Evolutionary conservation across 1,140 invertebrate species (phyloP), one percentile per base, ranked within the genome.

Genomic region (Megalopta genalis): DNA sequence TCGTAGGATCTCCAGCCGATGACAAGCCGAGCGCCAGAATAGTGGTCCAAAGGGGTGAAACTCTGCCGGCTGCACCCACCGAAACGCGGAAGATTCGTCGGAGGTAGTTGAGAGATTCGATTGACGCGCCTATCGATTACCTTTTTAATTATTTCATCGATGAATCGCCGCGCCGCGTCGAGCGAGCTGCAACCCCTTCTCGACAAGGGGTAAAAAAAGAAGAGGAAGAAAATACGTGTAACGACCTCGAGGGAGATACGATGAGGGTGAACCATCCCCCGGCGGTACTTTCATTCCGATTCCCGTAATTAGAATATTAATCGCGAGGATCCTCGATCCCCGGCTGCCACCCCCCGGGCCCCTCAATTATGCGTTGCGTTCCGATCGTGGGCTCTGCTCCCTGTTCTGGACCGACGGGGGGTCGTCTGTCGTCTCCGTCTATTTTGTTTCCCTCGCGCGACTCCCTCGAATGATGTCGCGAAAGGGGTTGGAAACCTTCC

Each of bases 401-500:
- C 27, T 18, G 21, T 25, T 57, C 10, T n/a, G 32, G 5, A 16
- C 32, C 32, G 32, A 32, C 32, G 32, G 32, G 32, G 32, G 32
- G 32, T n/a, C n/a, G 32, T 1, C 32, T 23, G 16, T 54, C 12
- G 52, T 32, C 39, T 32, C 62, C 63, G 14, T 67, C 39, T 73
- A 67, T 73, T 73, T 73, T 63, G 66, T 77, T 64, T 64, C 64
- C 63, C 52, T 32, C 65, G 49, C 27, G 62, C 16, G 73, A 62
- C 52, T 66, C 63, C 37, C 21, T 52, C 66, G 49, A 77, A 59
- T 57, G 65, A 70, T 77, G 64, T 72, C 49, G 75, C 81, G 66
- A 54, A 81, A 86, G 71, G 80, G 82, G 73, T 75, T 82, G 71
- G 66, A 86, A 80, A 79, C 66, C 81, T 46, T 12, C 62, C 64